A percentile compares a stretch with the other conserved stretches of the same genome.
Conservation (phyloP, 2,797 vertebrate species). For the Spea hammondii region DNA sequence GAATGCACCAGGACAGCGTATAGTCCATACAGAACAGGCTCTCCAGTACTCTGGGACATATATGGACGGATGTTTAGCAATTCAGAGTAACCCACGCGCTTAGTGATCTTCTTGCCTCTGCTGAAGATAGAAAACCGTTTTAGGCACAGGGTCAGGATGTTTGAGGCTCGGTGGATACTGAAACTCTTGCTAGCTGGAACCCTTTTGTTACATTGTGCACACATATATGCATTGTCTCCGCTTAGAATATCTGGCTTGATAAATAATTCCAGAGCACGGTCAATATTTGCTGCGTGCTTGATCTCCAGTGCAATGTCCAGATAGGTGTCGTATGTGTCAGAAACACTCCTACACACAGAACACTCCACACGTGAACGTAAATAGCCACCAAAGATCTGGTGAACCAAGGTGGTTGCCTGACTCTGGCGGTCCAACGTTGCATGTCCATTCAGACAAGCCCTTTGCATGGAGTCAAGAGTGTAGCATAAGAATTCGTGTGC, state of each 20-base stretch:
- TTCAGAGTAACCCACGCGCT: conserved; percentile 93
- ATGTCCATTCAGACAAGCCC: conserved; percentile 85
- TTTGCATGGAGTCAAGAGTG: conserved; percentile 95
- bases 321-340: conserved; percentile 91
- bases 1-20: conserved; percentile 94
- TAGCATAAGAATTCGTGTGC: conserved; percentile 93
- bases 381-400: conserved; percentile 96
- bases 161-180: conserved; percentile 88
- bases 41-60: conserved; percentile 87
- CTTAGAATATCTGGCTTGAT: conserved; percentile 87
- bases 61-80: conserved; percentile 90
- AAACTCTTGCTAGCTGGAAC: conserved; percentile 92
- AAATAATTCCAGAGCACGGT: conserved; percentile 87
- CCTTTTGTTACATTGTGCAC: conserved; percentile 92
- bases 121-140: conserved; percentile 92
- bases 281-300: conserved; percentile 86
- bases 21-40: conserved; percentile 84
- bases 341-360: conserved; percentile 87
- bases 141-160: conserved; percentile 87
- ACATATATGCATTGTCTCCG: conserved; percentile 95
- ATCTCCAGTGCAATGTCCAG: conserved; percentile 93
- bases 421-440: conserved; percentile 96
- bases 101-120: conserved; percentile 76
- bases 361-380: conserved; percentile 93
- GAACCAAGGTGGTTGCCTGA: conserved; percentile 89